These are phyloP conservation scores for Gnathonemus longibarbis DNA, from an alignment of 2,113 vertebrate genomes.

Conservation along the genomic window DNA sequence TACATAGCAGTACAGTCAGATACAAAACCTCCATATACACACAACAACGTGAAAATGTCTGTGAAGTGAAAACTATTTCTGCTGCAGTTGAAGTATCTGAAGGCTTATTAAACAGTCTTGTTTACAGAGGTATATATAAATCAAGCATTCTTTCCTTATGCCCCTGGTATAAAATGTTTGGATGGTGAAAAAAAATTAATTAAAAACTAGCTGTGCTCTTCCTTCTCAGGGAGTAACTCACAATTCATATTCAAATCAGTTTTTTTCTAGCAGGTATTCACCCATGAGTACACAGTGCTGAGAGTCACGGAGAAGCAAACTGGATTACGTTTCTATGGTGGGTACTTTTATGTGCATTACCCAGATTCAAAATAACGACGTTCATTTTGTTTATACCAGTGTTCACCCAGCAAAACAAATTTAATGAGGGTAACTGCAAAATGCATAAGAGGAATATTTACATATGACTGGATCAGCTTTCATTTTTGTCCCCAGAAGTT, in stretches of 20 bases:
- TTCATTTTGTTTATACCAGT: not conserved
- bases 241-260: constrained; percentile 6
- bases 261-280: not conserved
- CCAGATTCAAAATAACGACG: not conserved
- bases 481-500: not conserved
- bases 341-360: not conserved
- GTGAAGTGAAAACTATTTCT: not conserved
- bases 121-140: constrained; percentile 7
- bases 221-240: not conserved
- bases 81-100: not conserved
- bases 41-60: not conserved
- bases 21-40: not conserved
- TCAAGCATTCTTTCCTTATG: not conserved
- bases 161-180: not conserved
- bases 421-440: not conserved
- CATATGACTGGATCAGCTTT: not conserved
- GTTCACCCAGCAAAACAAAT: not conserved
- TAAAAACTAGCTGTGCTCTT: not conserved
- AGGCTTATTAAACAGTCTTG: not conserved
- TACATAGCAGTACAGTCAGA: not conserved
- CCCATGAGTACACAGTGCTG: not conserved
- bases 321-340: not conserved
- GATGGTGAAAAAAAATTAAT: not conserved
- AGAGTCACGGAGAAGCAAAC: not conserved
- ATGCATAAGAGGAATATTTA: not conserved